Percentiles rank a stretch among this genome's conserved stretches.
These are phyloP conservation scores for Dryoscopus gambensis DNA, from an alignment of 2,113 vertebrate species.

Conservation along the genomic window DNA sequence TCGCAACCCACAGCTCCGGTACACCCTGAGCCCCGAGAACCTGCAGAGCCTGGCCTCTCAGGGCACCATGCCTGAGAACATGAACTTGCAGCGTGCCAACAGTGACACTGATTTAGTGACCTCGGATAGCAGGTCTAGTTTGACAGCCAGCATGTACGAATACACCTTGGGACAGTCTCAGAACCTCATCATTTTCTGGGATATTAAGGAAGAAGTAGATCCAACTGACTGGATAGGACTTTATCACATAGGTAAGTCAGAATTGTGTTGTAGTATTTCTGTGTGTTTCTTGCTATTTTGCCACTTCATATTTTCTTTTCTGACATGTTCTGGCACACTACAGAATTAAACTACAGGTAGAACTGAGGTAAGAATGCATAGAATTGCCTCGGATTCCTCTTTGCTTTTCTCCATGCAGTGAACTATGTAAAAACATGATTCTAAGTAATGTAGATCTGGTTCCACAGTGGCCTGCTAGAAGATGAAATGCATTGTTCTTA, in stretches of 20 bases:
- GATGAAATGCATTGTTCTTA: not conserved
- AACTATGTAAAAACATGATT: not conserved
- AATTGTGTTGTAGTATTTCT: not conserved
- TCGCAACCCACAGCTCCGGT: constrained; percentile 88
- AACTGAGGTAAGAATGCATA: not conserved
- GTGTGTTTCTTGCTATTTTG: not conserved
- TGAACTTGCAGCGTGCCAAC: constrained; percentile 89
- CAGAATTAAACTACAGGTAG: not conserved
- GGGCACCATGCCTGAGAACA: constrained; percentile 73
- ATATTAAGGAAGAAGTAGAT: constrained; percentile 99
- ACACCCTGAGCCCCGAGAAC: constrained; percentile 95
- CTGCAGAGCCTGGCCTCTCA: constrained; percentile 87
- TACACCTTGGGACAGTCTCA: constrained; percentile 88
- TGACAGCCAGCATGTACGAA: constrained; percentile 93
- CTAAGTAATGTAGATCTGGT: not conserved
- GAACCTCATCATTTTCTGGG: constrained; percentile 97
- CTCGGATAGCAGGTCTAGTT: constrained; percentile 91
- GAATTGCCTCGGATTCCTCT: not conserved
- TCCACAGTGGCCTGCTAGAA: not conserved
- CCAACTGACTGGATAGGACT: constrained; percentile 98
- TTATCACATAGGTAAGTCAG: constrained; percentile 92
- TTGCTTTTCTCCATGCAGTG: not conserved
- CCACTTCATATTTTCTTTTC: not conserved
- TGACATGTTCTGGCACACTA: not conserved
- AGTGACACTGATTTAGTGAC: constrained; percentile 96